phyloP scores from a whole-genome alignment of 1,140 invertebrate genomes.

The Drosophila nigrodunni region DNA sequence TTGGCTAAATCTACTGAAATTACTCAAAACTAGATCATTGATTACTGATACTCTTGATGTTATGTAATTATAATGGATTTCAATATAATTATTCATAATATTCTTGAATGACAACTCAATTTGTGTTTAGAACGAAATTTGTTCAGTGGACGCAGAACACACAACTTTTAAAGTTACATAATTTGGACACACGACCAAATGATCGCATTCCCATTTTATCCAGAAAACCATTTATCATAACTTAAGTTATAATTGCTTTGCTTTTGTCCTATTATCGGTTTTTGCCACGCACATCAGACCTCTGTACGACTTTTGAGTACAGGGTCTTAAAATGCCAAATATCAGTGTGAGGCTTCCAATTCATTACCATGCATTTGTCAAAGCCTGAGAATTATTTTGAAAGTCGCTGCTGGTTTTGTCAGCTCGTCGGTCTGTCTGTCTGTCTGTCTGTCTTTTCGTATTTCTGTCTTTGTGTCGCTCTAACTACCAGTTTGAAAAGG shows the following conservation, averaged over 20 bases:
- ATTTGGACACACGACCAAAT: background rate
- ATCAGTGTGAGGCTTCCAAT: conserved; percentile 68
- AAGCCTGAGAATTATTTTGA: conserved; percentile 77
- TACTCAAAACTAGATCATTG: conserved; percentile 37
- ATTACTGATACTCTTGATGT: conserved; percentile 1
- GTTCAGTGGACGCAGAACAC: too few species aligned
- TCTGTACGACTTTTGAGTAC: too few species aligned
- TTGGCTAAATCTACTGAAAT: conserved; percentile 32
- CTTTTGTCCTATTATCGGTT: too few species aligned
- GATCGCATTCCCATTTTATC: conserved; percentile 13
- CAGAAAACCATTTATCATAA: conserved; percentile 14
- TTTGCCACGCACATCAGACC: too few species aligned
- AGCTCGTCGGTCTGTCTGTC: conserved; percentile 33
- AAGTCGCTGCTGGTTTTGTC: conserved; percentile 75
- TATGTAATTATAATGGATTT: conserved; percentile 1
- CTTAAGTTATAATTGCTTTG: conserved; percentile 18
- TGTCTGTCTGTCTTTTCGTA: conserved; percentile 29
- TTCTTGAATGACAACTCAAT: conserved; percentile 1
- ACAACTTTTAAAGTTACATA: too few species aligned
- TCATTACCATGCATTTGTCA: conserved; percentile 77
- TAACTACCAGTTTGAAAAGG: conserved; percentile 57
- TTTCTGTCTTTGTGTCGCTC: conserved; percentile 31
- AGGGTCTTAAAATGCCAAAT: conserved; percentile 9
- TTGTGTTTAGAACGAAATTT: too few species aligned
- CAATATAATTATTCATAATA: background rate